A percentile compares a stretch with the other conserved stretches of the same genome.
Evolutionary conservation across 2,888 invertebrate species (phyloP).

Genomic region (Apocheima hispidaria): DNA sequence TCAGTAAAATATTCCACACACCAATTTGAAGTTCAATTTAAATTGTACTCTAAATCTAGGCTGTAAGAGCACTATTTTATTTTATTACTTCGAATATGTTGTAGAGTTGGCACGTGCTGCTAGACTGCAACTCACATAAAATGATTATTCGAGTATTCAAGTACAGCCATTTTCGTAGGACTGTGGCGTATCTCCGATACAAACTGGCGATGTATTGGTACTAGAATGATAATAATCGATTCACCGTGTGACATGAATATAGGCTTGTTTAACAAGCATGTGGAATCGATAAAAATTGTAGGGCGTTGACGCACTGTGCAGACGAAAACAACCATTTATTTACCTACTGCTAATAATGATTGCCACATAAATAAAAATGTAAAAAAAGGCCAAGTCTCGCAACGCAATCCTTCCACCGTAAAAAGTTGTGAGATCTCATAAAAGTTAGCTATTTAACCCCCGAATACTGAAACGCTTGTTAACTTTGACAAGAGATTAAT

Average conservation of each 20-base stretch:
- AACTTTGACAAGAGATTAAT: no score
- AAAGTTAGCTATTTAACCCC: no score
- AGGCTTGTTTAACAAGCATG: conserved; percentile 46
- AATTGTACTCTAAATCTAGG: no score
- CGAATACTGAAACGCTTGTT: no score
- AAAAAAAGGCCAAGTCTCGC: no score
- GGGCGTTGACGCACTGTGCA: conserved; percentile 38
- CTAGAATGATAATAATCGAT: conserved; percentile 67
- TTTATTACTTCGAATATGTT: no score
- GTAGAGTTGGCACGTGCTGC: conserved; percentile 37
- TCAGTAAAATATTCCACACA: no score
- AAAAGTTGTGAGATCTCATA: no score
- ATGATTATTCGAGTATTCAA: conserved; percentile 29
- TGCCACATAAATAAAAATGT: no score
- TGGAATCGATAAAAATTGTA: conserved; percentile 46
- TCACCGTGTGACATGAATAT: conserved; percentile 63
- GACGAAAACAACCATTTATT: conserved; percentile 40
- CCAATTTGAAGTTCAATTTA: no score
- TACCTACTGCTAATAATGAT: neutral
- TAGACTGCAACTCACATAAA: conserved; percentile 19
- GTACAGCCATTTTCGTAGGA: conserved; percentile 52
- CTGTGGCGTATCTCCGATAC: conserved; percentile 49
- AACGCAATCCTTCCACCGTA: no score
- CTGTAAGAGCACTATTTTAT: no score
- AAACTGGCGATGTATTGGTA: conserved; percentile 50